Evolutionary conservation across 2,113 vertebrate genomes (phyloP), one percentile per base, ranked within the genome.

Genomic region (Perognathus longimembris): DNA sequence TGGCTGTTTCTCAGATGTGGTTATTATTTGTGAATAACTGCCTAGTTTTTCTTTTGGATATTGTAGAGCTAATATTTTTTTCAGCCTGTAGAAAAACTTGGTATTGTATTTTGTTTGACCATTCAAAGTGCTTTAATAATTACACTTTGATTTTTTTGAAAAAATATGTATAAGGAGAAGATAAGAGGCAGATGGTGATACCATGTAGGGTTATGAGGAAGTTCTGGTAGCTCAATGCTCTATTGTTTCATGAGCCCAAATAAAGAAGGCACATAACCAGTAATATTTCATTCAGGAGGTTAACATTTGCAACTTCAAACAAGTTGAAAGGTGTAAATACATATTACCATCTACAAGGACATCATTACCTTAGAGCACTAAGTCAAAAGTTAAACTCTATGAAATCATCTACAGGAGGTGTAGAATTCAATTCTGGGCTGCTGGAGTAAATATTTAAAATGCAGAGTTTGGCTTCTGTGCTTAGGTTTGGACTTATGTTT

Each of bases 401-500:
- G 32, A 69, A 71, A 61, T 26, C 38, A 32, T 92, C 89, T 82
- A 70, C 34, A 59, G 34, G 6, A 50, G 24, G 6, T 75, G 83
- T 88, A 50, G 85, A 45, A 5, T 69, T 92, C 21, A 45, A 2
- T 64, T 77, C 66, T 64, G 34, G 50, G 7, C 73, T n/a, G 0
- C n/a, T 73, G 38, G 21, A 84, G 57, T 88, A 87, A 92, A 81
- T 88, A 74, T 92, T 88, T 95, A 78, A 85, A 85, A 63, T 45
- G 14, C 70, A 74, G 57, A 34, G 64, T 77, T 81, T 64, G 85
- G 54, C 38, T 9, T 75, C 12, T 10, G 9, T 84, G 57, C 69
- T 87, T 76, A 81, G 78, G n/a, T 88, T 75, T 87, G 57, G 10
- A 54, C 67, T 80, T 93, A 21, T 61, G 0, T 71, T 66, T 76